Evolutionary conservation across 2,888 invertebrate species (phyloP).

Genomic region (Pinctada fucata): DNA sequence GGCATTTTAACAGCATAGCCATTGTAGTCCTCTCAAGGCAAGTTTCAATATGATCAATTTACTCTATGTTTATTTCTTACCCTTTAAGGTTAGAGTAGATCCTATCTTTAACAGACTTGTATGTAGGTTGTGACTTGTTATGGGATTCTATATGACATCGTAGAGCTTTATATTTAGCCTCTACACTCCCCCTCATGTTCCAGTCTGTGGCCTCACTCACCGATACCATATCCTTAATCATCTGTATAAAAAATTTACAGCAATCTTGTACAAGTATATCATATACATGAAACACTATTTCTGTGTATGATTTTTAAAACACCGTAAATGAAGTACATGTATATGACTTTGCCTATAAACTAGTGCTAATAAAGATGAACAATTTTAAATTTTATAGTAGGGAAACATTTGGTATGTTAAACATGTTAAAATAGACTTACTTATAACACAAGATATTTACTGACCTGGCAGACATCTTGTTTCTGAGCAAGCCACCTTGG

Average conservation of each 20-base stretch:
- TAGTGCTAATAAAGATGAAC: too few species aligned
- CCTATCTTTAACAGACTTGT: slow-evolving; percentile 40
- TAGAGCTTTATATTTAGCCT: slow-evolving; percentile 71
- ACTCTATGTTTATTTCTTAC: not conserved
- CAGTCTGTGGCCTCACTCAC: slow-evolving; percentile 74
- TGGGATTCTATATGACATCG: slow-evolving; percentile 63
- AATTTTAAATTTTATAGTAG: too few species aligned
- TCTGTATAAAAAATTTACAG: slow-evolving; percentile 47
- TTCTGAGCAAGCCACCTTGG: slow-evolving; percentile 64
- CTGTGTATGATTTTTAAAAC: not conserved
- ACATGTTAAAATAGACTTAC: too few species aligned
- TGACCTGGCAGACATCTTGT: slow-evolving; percentile 72
- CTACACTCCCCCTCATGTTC: slow-evolving; percentile 57
- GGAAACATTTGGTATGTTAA: too few species aligned
- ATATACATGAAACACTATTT: not conserved
- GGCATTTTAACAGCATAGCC: too few species aligned
- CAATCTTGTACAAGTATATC: not conserved
- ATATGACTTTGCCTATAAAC: too few species aligned
- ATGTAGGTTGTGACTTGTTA: slow-evolving; percentile 40
- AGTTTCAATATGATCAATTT: too few species aligned
- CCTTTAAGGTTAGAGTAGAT: not conserved
- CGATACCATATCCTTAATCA: slow-evolving; percentile 71
- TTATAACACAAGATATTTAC: not conserved
- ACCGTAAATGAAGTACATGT: not conserved
- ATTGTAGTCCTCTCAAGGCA: too few species aligned